Base-by-base conservation (phyloP, 2,113 vertebrate species). In the Sturnira hondurensis region DNA sequence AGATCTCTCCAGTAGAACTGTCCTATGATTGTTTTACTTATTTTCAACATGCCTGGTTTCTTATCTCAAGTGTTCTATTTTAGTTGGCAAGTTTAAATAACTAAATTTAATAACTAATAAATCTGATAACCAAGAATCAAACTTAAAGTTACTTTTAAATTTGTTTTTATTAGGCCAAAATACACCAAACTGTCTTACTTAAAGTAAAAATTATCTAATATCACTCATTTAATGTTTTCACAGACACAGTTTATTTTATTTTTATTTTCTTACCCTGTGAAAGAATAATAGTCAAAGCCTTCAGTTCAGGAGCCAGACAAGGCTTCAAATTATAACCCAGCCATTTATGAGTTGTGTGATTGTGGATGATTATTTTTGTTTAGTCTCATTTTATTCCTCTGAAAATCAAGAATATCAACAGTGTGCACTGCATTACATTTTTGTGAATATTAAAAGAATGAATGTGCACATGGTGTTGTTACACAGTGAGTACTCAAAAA, bases 31-130 rank as follows among this genome's bases (percentile, higher is more conserved):
- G 68, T 16, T 76, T 73, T 3, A 43, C 3, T 56, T 19, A 15
- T 88, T 87, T 82, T 54, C 16, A 54, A 67, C 16, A 19, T 50
- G n/a, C 65, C 17, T 93, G 36, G 8, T 52, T 92, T 91, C 67
- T 87, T 81, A 41, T 85, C 15, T 63, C 61, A 97, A 94, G 68
- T 93, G 10, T 33, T 50, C 31, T 68, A 2, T 61, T 92, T 63
- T 78, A 58, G n/a, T 38, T 83, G 24, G n/a, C n/a, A 93, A 28
- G 56, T 63, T 88, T 96, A 33, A 89, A 85, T 81, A 71, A 92
- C 89, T 82, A 96, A 80, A 71, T 86, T 65, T 82, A 31, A 67
- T 94, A 82, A 81, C 12, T 10, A 87, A 31, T 80, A 73, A 52
- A 33, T 81, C 7, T 85, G 56, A 45, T 81, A 65, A 43, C 15